Evolutionary conservation across 1,140 invertebrate genomes (phyloP), one percentile per base, ranked within the genome.

Genomic region (Agrypnia vestita): DNA sequence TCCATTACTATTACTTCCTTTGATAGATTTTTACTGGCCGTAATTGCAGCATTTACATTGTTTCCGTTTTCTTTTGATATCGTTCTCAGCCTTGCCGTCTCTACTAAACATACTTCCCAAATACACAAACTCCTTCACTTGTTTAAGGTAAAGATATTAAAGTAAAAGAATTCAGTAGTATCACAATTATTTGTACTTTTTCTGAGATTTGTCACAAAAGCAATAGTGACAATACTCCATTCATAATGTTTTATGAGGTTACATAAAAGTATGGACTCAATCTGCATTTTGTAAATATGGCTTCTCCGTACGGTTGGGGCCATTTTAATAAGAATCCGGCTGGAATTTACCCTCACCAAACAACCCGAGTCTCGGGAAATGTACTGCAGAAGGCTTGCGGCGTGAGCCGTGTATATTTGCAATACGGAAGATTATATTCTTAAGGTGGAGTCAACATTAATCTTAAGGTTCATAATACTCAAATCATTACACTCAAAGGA

Each of bases 221-320:
- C 1, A 51, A 15, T 9, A 8, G 1, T 51, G 11, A 3, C 11
- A 51, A 4, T 51, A 13, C n/a, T 51, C 8, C 8, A 3, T 51
- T 51, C 11, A 13, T 51, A 51, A 51, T 51, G 11, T 51, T 15
- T 15, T 13, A 51, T 13, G 49, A 13, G n/a, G 56, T 4, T 61
- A 43, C n/a, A 64, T 59, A 21, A 59, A 59, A 59, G 1, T 21
- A 21, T 59, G 55, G 8, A 59, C 21, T 59, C 11, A 10, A 15
- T 59, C 55, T 59, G 17, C 17, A 59, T 64, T 64, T n/a, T n/a
- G 61, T 64, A 64, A 64, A 64, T 43, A 64, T 64, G 61, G 61
- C 12, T 35, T 64, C 19, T 6, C 21, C 10, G 10, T 64, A 43
- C 61, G 61, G 61, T 25, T 64, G 21, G 25, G 21, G 61, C 35